Evolutionary conservation across 2,888 invertebrate genomes (phyloP).

Genomic region (Eupeodes luniger): DNA sequence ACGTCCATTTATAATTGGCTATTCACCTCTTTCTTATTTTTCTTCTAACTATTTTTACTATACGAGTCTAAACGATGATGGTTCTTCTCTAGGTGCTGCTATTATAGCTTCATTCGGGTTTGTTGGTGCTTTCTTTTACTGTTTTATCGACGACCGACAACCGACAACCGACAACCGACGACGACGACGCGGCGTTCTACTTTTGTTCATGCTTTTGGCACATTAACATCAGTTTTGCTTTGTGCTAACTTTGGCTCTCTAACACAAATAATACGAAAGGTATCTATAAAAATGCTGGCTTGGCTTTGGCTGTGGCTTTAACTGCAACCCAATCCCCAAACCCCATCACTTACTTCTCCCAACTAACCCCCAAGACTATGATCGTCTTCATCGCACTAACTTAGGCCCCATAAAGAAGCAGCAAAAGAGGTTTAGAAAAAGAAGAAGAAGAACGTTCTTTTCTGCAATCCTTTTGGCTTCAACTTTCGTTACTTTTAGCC

Average conservation of each 20-base stretch:
- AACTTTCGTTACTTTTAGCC: slow-evolving; percentile 62
- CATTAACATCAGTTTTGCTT: slow-evolving; percentile 75
- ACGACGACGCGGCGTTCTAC: slow-evolving; percentile 66
- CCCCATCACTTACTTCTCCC: slow-evolving; percentile 20
- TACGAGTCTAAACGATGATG: slow-evolving; percentile 13
- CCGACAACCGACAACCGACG: not conserved
- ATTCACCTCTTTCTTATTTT: slow-evolving; percentile 80
- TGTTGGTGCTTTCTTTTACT: slow-evolving; percentile 58
- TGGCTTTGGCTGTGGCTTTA: not conserved
- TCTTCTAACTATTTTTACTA: slow-evolving; percentile 13
- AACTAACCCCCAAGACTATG: slow-evolving; percentile 12
- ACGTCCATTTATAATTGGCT: slow-evolving; percentile 83
- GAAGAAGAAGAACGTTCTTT: slow-evolving; percentile 49
- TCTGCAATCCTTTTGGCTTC: slow-evolving; percentile 35
- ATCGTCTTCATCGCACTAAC: not conserved
- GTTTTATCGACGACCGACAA: slow-evolving; percentile 50
- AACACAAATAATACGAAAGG: not conserved
- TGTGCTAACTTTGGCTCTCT: slow-evolving; percentile 58
- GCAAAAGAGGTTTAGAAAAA: too few species aligned
- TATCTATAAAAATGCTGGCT: not conserved
- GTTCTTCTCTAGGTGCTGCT: slow-evolving; percentile 37
- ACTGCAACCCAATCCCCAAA: slow-evolving; percentile 29
- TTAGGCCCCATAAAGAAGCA: not conserved
- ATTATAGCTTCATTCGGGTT: slow-evolving; percentile 34
- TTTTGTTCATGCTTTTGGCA: slow-evolving; percentile 76